Evolutionary conservation across 2,113 vertebrate species (phyloP).

Genomic region (Suncus etruscus): DNA sequence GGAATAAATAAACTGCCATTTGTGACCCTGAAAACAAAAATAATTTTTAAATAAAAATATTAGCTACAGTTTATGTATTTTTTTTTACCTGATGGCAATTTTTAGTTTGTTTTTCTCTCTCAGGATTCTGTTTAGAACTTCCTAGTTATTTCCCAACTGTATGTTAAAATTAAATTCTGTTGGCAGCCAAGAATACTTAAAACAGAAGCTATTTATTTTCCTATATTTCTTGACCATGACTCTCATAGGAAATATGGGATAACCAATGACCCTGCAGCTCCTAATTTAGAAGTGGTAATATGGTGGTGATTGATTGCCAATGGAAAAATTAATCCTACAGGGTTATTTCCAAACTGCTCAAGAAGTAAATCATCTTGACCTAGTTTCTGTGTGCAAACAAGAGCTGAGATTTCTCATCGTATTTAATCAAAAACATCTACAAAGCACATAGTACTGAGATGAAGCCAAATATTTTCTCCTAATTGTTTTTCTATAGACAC

Average conservation of each 20-base stretch:
- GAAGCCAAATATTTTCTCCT: background rate
- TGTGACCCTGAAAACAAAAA: no score
- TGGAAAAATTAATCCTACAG: constrained; percentile 3
- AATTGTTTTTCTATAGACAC: background rate
- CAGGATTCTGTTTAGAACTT: constrained; percentile 40
- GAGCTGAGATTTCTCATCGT: constrained; percentile 17
- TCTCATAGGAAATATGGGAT: constrained; percentile 67
- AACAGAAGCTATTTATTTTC: constrained; percentile 55
- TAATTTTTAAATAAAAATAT: no score
- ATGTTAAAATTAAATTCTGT: constrained; percentile 27
- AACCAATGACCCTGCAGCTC: constrained; percentile 36
- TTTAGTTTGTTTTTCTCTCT: constrained; percentile 55
- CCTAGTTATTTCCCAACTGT: background rate
- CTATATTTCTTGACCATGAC: background rate
- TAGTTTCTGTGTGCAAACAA: background rate
- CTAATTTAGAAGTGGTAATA: constrained; percentile 40
- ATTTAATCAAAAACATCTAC: background rate
- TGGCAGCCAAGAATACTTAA: background rate
- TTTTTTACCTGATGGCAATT: background rate
- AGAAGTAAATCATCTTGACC: constrained; percentile 16
- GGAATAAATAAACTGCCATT: no score
- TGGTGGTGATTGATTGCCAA: background rate
- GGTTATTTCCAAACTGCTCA: constrained; percentile 36
- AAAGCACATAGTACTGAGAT: background rate
- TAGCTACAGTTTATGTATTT: background rate